phyloP scores from a whole-genome alignment of 1,140 invertebrate species.

The Drosophila littoralis region DNA sequence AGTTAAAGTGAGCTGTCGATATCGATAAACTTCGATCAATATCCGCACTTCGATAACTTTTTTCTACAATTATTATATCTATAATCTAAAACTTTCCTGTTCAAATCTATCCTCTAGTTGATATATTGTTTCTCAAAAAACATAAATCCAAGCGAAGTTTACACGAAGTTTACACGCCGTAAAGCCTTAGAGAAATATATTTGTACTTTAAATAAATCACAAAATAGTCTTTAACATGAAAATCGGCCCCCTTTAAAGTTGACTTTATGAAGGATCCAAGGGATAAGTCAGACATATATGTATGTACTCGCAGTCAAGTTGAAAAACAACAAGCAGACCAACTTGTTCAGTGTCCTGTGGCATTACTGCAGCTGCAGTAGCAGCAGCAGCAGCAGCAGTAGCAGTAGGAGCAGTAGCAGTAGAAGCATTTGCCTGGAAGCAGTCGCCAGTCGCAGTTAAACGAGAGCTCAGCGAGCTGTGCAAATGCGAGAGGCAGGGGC shows the following conservation, averaged over 20 bases:
- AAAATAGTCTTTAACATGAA: background rate
- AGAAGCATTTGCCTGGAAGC: conserved; percentile 9
- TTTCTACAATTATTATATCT: no score
- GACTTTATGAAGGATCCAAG: conserved; percentile 1
- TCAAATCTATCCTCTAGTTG: no score
- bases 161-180: no score
- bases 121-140: no score
- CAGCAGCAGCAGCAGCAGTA: conserved; percentile 15
- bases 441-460: conserved; percentile 19
- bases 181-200: no score
- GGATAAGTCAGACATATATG: background rate
- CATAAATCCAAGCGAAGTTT: no score
- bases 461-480: conserved; percentile 33
- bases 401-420: conserved; percentile 18
- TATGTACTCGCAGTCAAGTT: background rate
- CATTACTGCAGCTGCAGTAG: conserved; percentile 21
- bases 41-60: no score
- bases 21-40: conserved; percentile 3
- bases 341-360: conserved; percentile 11
- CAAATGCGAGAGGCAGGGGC: conserved; percentile 5
- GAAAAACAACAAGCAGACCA: background rate
- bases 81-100: no score
- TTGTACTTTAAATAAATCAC: background rate
- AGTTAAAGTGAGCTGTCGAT: conserved; percentile 20
- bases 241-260: background rate